phyloP scores from a whole-genome alignment of 1,140 invertebrate genomes.

The Nomia melanderi region DNA sequence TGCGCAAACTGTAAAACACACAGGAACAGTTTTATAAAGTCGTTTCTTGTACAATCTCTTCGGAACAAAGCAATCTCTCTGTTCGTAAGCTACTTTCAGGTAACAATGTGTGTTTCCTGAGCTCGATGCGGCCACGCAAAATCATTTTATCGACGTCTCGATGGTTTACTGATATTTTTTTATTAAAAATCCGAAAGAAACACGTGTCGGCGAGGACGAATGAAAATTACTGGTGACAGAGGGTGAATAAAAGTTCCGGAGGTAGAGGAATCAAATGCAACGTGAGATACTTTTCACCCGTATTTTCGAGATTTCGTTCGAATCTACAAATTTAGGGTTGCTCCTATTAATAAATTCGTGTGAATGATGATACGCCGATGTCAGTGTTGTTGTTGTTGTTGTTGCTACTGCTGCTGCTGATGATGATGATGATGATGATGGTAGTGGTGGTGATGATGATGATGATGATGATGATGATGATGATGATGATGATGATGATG shows the following conservation, averaged over 20 bases:
- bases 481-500: no score
- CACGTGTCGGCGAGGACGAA: neutral
- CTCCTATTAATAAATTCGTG: constrained; percentile 55
- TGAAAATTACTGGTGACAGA: neutral
- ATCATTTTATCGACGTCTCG: constrained; percentile 62
- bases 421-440: no score
- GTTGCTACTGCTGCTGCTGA: no score
- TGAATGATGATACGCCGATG: constrained; percentile 59
- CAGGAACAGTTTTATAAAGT: constrained; percentile 40
- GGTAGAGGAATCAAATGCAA: constrained; percentile 10
- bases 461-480: no score
- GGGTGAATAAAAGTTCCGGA: no score
- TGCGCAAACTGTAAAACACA: constrained; percentile 27
- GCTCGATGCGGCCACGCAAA: constrained; percentile 41
- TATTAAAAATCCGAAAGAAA: constrained; percentile 24
- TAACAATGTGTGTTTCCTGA: constrained; percentile 44
- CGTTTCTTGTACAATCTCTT: constrained; percentile 57
- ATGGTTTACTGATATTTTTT: constrained; percentile 67
- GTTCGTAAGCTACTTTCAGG: constrained; percentile 28
- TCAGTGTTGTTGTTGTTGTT: no score
- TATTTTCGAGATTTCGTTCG: constrained; percentile 38
- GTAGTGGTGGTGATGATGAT: no score
- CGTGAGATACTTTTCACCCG: constrained; percentile 17
- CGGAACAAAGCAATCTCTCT: constrained; percentile 3
- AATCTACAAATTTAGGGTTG: constrained; percentile 49